phyloP scores from a whole-genome alignment of 2,888 invertebrate genomes.

The Polietes domitor region DNA sequence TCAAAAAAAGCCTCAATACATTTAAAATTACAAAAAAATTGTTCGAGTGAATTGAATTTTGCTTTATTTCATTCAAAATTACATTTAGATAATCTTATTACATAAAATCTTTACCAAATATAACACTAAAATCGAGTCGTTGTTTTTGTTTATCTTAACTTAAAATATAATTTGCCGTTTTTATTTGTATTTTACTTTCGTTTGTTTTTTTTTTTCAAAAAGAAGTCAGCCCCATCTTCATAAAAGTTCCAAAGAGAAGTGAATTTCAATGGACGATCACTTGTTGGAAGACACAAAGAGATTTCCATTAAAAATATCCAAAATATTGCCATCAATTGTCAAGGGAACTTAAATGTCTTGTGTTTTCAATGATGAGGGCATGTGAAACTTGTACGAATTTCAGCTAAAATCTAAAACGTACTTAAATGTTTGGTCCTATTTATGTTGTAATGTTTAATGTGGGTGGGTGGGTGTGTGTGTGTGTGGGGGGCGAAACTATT shows the following conservation, averaged over 20 bases:
- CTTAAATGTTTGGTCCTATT: neutral
- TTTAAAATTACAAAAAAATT: no score
- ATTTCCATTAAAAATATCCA: conserved; percentile 41
- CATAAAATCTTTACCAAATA: conserved; percentile 16
- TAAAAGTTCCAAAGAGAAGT: conserved; percentile 59
- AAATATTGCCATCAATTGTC: conserved; percentile 43
- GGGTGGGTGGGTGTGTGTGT: neutral
- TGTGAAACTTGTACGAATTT: conserved; percentile 5
- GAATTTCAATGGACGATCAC: conserved; percentile 50
- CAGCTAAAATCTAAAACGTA: conserved; percentile 1
- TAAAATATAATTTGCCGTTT: conserved; percentile 20
- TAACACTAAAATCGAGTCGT: conserved; percentile 20
- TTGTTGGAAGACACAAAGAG: conserved; percentile 49
- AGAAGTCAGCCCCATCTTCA: conserved; percentile 5
- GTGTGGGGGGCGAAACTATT: neutral
- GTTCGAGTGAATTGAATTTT: conserved; percentile 17
- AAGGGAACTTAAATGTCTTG: conserved; percentile 44
- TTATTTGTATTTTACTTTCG: neutral
- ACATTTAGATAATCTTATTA: conserved; percentile 24
- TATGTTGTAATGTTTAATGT: neutral
- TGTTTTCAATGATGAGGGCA: neutral
- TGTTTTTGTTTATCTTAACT: conserved; percentile 17
- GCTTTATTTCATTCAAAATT: conserved; percentile 26
- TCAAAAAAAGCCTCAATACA: no score
- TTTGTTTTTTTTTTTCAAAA: neutral